phyloP scores from a whole-genome alignment of 1,140 invertebrate genomes.

The Drosophila saltans region DNA sequence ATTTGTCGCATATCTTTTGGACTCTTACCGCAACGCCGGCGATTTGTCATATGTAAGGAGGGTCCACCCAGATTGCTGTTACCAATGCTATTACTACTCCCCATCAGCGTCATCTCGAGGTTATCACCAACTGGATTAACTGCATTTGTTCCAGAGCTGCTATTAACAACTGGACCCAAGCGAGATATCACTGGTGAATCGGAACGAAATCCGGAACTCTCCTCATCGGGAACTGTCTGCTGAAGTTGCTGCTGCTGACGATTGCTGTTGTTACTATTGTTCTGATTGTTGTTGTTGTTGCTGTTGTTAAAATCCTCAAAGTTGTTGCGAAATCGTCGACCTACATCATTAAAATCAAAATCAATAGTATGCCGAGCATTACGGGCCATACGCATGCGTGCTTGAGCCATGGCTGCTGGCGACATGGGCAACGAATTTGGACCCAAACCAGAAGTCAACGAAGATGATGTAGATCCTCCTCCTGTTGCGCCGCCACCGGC shows the following conservation, averaged over 20 bases:
- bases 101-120: constrained; percentile 50
- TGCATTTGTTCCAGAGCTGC: constrained; percentile 23
- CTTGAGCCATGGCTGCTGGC: constrained; percentile 71
- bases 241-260: constrained; percentile 46
- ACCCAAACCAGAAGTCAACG: constrained; percentile 43
- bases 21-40: constrained; percentile 81
- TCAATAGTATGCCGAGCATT: constrained; percentile 75
- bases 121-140: constrained; percentile 34
- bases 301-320: constrained; percentile 86
- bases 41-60: constrained; percentile 12
- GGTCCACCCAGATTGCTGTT: not conserved
- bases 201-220: constrained; percentile 59
- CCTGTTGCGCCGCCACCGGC: constrained; percentile 5
- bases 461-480: constrained; percentile 20
- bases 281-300: constrained; percentile 81
- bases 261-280: constrained; percentile 84
- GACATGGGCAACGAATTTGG: constrained; percentile 63
- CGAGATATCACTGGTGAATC: constrained; percentile 79
- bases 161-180: constrained; percentile 62
- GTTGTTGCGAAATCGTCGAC: constrained; percentile 84
- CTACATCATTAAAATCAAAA: constrained; percentile 70
- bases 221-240: constrained; percentile 82
- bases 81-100: constrained; percentile 23
- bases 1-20: constrained; percentile 86
- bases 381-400: constrained; percentile 79